Conservation (phyloP, 2,113 vertebrate species). For the Phaethon lepturus region DNA sequence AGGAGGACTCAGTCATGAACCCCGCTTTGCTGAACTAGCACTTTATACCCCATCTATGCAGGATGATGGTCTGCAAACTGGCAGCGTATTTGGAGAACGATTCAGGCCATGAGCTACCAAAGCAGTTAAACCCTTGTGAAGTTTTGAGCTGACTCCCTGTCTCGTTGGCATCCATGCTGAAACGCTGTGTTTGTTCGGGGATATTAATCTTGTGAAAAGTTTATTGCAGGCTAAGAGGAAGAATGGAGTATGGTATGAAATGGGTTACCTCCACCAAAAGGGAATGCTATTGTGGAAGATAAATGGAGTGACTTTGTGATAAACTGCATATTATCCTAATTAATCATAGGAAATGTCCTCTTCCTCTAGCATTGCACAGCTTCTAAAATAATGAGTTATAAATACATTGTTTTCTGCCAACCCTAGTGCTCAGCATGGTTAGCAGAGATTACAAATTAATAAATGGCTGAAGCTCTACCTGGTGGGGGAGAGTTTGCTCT, state of each 20-base stretch:
- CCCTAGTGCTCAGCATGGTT: not conserved
- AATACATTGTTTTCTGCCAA: slow-evolving; percentile 29
- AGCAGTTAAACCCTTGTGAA: not conserved
- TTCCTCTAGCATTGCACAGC: not conserved
- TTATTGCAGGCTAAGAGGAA: not conserved
- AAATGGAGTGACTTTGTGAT: not conserved
- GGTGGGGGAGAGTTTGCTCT: not conserved
- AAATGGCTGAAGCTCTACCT: not conserved
- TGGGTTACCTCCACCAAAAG: not conserved
- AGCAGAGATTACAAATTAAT: slow-evolving; percentile 18
- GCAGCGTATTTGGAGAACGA: not conserved
- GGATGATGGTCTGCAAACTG: not conserved
- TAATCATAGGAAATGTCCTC: not conserved
- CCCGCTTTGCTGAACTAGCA: not conserved
- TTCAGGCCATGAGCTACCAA: not conserved
- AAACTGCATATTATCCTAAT: slow-evolving; percentile 29
- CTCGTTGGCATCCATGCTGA: not conserved
- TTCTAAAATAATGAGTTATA: slow-evolving; percentile 10
- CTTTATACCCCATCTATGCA: not conserved
- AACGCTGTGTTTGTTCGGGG: not conserved
- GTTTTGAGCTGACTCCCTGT: not conserved
- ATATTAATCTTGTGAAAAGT: not conserved
- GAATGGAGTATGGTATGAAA: not conserved
- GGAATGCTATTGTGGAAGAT: not conserved
- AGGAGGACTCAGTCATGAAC: not conserved